phyloP scores from a whole-genome alignment of 2,888 invertebrate genomes.

The Hetaerina titia region DNA sequence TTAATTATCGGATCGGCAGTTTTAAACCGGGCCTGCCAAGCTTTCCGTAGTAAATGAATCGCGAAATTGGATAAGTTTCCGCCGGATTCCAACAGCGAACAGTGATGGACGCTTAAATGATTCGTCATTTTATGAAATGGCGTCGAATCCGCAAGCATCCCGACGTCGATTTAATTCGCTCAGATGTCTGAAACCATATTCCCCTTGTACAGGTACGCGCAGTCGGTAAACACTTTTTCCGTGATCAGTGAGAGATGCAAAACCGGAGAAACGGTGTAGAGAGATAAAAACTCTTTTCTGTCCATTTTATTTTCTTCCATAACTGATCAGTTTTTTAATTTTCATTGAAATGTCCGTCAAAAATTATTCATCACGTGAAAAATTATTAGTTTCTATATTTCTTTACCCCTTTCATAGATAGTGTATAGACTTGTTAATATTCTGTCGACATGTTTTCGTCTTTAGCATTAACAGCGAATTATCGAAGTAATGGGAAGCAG shows the following conservation, averaged over 20 bases:
- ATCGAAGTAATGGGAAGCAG: no score
- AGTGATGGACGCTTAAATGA: slow-evolving; percentile 19
- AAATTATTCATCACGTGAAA: no score
- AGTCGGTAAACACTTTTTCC: neutral
- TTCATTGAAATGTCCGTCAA: neutral
- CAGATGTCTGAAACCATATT: neutral
- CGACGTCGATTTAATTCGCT: neutral
- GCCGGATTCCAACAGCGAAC: neutral
- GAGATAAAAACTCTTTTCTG: no score
- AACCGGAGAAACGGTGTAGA: no score
- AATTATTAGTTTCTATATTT: no score
- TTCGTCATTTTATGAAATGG: slow-evolving; percentile 1
- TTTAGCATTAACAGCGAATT: no score
- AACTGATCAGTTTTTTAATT: neutral
- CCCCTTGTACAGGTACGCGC: neutral
- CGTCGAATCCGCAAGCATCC: neutral
- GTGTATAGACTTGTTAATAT: no score
- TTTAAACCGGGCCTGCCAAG: slow-evolving; percentile 25
- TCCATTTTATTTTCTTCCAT: no score
- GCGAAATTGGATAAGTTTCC: slow-evolving; percentile 25
- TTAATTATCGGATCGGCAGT: slow-evolving; percentile 39
- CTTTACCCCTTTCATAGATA: no score
- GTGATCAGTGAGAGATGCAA: no score
- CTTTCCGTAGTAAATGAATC: neutral
- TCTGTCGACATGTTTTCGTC: no score